phyloP scores from a whole-genome alignment of 2,888 invertebrate species.

The Cactoblastis cactorum region DNA sequence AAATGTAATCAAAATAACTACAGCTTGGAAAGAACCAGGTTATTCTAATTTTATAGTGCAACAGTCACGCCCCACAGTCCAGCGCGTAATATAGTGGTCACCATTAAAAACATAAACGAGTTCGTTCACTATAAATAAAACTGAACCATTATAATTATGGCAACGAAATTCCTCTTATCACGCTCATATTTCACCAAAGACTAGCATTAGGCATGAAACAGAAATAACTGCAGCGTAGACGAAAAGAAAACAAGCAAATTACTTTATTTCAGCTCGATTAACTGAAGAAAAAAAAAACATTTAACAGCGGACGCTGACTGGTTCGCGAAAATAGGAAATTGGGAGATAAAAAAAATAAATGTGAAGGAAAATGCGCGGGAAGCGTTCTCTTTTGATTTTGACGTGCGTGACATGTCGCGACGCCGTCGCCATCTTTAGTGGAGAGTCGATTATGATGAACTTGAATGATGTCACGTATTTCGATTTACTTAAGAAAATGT shows the following conservation, averaged over 20 bases:
- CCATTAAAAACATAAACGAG: slow-evolving; percentile 67
- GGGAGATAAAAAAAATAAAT: slow-evolving; percentile 51
- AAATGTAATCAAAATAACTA: slow-evolving; percentile 16
- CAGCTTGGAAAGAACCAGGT: slow-evolving; percentile 40
- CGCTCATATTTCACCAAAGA: slow-evolving; percentile 65
- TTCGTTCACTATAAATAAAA: slow-evolving; percentile 66
- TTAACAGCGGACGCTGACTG: slow-evolving; percentile 37
- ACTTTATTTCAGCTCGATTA: slow-evolving; percentile 65
- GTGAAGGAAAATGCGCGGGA: slow-evolving; percentile 39
- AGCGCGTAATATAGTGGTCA: slow-evolving; percentile 70
- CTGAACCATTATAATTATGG: slow-evolving; percentile 65
- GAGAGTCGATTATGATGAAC: slow-evolving; percentile 52
- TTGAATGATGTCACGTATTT: slow-evolving; percentile 64
- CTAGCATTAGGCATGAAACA: slow-evolving; percentile 60
- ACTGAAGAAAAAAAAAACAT: slow-evolving; percentile 62
- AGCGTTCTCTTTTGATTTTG: slow-evolving; percentile 42
- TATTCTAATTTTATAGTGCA: slow-evolving; percentile 37
- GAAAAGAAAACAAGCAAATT: slow-evolving; percentile 44
- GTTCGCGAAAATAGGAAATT: slow-evolving; percentile 59
- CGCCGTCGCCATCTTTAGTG: slow-evolving; percentile 60
- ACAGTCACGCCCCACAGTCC: slow-evolving; percentile 48
- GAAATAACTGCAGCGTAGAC: slow-evolving; percentile 37
- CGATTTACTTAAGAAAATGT: slow-evolving; percentile 54
- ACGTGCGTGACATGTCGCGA: slow-evolving; percentile 37
- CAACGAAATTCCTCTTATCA: slow-evolving; percentile 72